Evolutionary conservation across 2,888 invertebrate species (phyloP), one percentile per base, ranked within the genome.

Genomic region (Epinotia demarniana): DNA sequence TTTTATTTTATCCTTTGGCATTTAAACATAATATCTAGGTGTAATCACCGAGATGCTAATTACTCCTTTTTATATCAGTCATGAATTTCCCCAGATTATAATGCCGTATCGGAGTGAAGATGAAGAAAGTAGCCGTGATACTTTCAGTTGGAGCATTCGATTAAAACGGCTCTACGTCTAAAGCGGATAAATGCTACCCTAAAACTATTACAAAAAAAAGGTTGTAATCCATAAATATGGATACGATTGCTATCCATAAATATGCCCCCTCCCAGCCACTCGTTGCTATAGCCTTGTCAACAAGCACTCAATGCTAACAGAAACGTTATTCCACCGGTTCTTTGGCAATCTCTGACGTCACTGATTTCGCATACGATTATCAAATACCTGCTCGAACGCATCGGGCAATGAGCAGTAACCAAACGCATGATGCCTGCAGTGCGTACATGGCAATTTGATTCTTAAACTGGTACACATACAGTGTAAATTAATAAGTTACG

Each of bases 341-440:
- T 70, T 49, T 27, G n/a, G 43, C 60, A 71, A 62, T 53, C 53
- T 13, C 19, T 53, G 62, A 71, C 70, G 70, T 62, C 70, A 62
- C 19, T 13, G 62, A 62, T 71, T 62, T 71, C 62, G 70, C 70
- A 62, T 70, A 61, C 49, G 61, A 70, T 71, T 71, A 71, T 62
- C 60, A 62, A 71, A 71, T 49, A 49, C n/a, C 60, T 61, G 61
- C 70, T 27, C 53, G 12, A 58, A 46, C 69, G 58, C 58, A 69
- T 60, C 58, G 11, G 23, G 6, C 19, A 9, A 58, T 16, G 13
- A 57, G 9, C 68, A 68, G 18, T 8, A 57, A 55, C 33, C 0
- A 68, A 68, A 68, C 19, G 57, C 19, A 27, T 2, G 12, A 53
- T 27, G 27, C 27, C 27, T 18, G 12, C 49, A 49, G n/a, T n/a